These are phyloP conservation scores for Plotosus lineatus DNA, from an alignment of 2,113 vertebrate genomes.

Conservation along the genomic window DNA sequence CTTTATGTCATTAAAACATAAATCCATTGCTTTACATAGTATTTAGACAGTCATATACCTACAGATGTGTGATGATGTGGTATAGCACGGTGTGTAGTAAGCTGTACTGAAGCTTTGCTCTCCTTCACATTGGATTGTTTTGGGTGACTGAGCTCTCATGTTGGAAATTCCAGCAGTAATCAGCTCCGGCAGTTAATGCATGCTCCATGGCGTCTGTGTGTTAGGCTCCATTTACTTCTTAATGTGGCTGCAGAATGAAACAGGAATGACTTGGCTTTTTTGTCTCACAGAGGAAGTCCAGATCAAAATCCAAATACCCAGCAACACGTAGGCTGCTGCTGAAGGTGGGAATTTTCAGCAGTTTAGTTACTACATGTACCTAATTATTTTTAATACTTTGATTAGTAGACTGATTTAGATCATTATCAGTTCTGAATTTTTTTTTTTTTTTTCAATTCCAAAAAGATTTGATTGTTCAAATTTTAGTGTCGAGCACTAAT, in stretches of 20 bases:
- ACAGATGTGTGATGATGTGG: neutral
- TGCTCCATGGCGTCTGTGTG: slow-evolving; percentile 34
- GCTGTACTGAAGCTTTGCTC: slow-evolving; percentile 31
- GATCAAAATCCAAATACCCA: slow-evolving; percentile 55
- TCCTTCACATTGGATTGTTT: slow-evolving; percentile 4
- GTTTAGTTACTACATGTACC: neutral
- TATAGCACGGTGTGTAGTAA: slow-evolving; percentile 36
- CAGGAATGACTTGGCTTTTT: slow-evolving; percentile 26
- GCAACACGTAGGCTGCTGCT: slow-evolving; percentile 62
- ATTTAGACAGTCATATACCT: slow-evolving; percentile 17
- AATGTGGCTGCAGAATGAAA: slow-evolving; percentile 29
- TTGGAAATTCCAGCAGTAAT: slow-evolving; percentile 43
- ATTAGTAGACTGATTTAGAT: neutral
- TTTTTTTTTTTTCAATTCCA: neutral
- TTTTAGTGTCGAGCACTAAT: neutral
- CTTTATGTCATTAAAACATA: no score
- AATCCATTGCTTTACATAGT: slow-evolving; percentile 50
- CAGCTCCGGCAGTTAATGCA: slow-evolving; percentile 40
- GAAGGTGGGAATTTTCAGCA: slow-evolving; percentile 51
- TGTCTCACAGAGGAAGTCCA: slow-evolving; percentile 43
- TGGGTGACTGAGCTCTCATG: slow-evolving; percentile 34
- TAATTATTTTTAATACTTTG: slow-evolving; percentile 23
- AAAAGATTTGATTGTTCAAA: neutral
- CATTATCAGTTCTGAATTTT: slow-evolving; percentile 13
- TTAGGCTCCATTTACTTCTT: slow-evolving; percentile 28